Evolutionary conservation across 2,797 vertebrate species (phyloP).

Genomic region (Australoheros facetus): DNA sequence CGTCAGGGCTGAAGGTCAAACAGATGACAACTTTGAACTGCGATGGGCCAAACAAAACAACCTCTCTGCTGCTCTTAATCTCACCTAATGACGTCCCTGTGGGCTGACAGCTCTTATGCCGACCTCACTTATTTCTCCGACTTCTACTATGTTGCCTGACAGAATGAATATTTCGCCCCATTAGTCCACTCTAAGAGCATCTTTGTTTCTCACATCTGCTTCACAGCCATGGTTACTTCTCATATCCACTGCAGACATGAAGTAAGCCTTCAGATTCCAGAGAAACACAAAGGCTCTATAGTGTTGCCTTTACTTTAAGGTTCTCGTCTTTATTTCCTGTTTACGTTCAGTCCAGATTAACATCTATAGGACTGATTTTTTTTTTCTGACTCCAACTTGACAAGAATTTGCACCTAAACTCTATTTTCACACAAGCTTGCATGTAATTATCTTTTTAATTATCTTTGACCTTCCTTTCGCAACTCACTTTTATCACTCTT

Average conservation of each 20-base stretch:
- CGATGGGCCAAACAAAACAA: slow-evolving; percentile 46
- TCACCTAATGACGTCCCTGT: slow-evolving; percentile 54
- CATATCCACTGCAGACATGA: not conserved
- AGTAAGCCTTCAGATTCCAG: not conserved
- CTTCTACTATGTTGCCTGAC: slow-evolving; percentile 1
- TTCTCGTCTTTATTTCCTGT: slow-evolving; percentile 15
- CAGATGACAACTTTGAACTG: slow-evolving; percentile 48
- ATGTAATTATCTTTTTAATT: slow-evolving; percentile 67
- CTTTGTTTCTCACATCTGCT: slow-evolving; percentile 19
- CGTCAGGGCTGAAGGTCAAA: slow-evolving; percentile 37
- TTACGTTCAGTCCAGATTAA: slow-evolving; percentile 24
- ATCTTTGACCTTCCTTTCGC: slow-evolving; percentile 60
- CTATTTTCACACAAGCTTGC: slow-evolving; percentile 34
- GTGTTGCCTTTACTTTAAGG: not conserved
- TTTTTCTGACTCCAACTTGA: slow-evolving; percentile 28
- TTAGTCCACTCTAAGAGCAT: slow-evolving; percentile 8
- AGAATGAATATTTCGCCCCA: slow-evolving; percentile 31
- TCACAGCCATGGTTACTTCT: slow-evolving; percentile 20
- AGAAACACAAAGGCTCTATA: not conserved
- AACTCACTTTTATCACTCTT: slow-evolving; percentile 30
- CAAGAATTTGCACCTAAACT: slow-evolving; percentile 25
- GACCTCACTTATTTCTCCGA: not conserved
- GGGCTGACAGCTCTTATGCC: slow-evolving; percentile 31
- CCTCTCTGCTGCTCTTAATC: slow-evolving; percentile 53
- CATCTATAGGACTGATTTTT: slow-evolving; percentile 49